Evolutionary conservation across 30 jellyfish, hydroid and myxozoan genomes (phyloP).

Genomic region (Turritopsis dohrnii): DNA sequence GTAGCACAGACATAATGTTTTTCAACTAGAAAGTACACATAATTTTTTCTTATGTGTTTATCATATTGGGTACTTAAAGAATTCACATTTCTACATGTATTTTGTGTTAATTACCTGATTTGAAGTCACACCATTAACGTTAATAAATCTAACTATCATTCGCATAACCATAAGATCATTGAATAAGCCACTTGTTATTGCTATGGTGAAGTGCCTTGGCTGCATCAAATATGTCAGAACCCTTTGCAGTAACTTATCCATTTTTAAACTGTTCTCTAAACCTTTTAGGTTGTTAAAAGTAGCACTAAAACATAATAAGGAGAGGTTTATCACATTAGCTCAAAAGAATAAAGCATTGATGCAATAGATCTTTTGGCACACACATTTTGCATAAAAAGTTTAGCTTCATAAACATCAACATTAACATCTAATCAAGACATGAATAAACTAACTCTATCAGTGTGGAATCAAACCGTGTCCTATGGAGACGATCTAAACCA

Average conservation of each 20-base stretch:
- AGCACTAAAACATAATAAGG: not conserved
- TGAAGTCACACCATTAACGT: not conserved
- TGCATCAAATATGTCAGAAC: not conserved
- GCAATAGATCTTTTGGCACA: not conserved
- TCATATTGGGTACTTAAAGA: no score
- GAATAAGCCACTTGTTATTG: not conserved
- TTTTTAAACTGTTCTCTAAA: not conserved
- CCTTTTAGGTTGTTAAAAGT: not conserved
- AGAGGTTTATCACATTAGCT: not conserved
- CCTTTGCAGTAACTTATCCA: not conserved
- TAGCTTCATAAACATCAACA: no score
- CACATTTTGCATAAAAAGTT: no score
- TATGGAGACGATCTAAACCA: not conserved
- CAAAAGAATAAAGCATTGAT: no score
- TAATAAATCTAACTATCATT: not conserved
- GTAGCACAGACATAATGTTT: no score
- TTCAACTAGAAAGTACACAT: no score
- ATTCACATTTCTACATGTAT: no score
- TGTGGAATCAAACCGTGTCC: not conserved
- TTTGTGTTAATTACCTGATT: not conserved
- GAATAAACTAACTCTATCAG: conserved; percentile 5
- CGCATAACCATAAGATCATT: not conserved
- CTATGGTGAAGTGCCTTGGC: not conserved
- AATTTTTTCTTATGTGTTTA: no score
- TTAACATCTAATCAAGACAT: no score